Conservation (phyloP, 2,113 vertebrate genomes). For the Paracanthobrama guichenoti region DNA sequence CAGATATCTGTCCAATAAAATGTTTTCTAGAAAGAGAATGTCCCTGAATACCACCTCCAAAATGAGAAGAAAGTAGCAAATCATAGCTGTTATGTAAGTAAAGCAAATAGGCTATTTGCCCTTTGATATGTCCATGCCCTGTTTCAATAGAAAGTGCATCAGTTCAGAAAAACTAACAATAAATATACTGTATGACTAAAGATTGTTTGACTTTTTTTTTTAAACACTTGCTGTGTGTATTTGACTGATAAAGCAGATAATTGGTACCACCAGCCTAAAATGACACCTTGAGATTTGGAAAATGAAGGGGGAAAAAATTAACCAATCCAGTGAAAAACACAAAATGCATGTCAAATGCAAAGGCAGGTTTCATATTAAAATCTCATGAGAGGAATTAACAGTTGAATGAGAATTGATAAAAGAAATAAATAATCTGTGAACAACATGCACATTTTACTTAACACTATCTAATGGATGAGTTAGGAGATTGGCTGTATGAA, state of each 20-base stretch:
- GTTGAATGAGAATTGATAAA: constrained; percentile 25
- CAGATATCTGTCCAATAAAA: background rate
- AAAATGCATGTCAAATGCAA: background rate
- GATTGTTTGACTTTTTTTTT: background rate
- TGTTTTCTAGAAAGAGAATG: background rate
- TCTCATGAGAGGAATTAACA: background rate
- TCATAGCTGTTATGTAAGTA: background rate
- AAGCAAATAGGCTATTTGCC: background rate
- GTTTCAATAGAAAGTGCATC: background rate
- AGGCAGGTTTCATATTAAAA: constrained; percentile 1
- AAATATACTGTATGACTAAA: background rate
- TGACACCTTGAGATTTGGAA: constrained; percentile 36
- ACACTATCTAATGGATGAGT: constrained; percentile 7
- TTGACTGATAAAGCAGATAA: constrained; percentile 8
- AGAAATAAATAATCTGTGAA: background rate
- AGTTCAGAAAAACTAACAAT: background rate
- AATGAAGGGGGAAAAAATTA: background rate
- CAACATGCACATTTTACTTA: constrained; percentile 7
- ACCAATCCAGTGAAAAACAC: constrained; percentile 11
- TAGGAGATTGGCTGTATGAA: background rate
- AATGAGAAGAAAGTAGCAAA: background rate
- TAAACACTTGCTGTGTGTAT: background rate
- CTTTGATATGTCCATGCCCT: background rate
- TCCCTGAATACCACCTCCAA: background rate
- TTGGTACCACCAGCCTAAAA: constrained; percentile 34